phyloP scores from a whole-genome alignment of 1,140 invertebrate genomes.

The Hesperophylax magnus region DNA sequence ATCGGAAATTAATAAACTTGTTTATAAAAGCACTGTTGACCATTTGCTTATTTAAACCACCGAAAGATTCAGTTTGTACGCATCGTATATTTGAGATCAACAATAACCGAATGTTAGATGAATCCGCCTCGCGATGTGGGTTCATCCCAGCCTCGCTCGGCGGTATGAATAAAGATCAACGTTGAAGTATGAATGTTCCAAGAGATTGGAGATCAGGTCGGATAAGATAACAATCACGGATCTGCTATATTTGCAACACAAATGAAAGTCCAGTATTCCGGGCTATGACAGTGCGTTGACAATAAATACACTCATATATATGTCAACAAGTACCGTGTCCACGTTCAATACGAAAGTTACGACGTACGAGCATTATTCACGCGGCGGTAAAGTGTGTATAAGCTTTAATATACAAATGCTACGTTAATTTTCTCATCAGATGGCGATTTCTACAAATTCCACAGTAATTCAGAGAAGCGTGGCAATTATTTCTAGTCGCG shows the following conservation, averaged over 20 bases:
- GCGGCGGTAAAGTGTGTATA: neutral
- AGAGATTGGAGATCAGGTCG: neutral
- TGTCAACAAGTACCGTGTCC: neutral
- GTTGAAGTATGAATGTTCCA: no score
- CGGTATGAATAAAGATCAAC: no score
- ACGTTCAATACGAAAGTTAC: slow-evolving; percentile 21
- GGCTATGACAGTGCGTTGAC: slow-evolving; percentile 18
- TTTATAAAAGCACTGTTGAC: no score
- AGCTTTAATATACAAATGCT: neutral
- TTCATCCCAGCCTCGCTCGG: no score
- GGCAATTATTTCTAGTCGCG: slow-evolving; percentile 31
- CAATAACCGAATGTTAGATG: no score
- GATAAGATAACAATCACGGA: neutral
- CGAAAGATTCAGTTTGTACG: no score
- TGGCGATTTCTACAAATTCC: slow-evolving; percentile 34
- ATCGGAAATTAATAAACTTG: no score
- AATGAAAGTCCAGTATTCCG: slow-evolving; percentile 7
- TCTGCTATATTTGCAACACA: neutral
- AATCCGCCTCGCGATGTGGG: no score
- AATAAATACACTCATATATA: neutral
- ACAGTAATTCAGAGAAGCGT: slow-evolving; percentile 22
- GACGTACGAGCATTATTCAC: neutral
- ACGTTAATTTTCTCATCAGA: slow-evolving; percentile 8
- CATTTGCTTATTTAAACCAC: no score
- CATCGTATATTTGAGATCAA: no score